These are phyloP conservation scores for Ornithoptera priamus DNA, from an alignment of 2,888 invertebrate genomes.

Conservation along the genomic window DNA sequence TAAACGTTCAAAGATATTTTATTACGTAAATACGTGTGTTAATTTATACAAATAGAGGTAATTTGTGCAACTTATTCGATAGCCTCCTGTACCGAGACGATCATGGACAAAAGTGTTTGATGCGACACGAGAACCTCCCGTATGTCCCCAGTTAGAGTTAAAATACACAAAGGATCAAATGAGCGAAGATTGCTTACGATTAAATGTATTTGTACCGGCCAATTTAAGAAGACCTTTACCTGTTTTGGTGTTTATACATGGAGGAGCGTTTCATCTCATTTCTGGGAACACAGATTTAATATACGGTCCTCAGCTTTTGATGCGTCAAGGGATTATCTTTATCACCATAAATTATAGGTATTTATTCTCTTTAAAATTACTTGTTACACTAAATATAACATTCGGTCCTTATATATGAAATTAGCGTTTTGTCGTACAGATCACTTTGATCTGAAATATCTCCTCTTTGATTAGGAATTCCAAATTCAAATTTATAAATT, in stretches of 20 bases:
- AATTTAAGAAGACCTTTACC: slow-evolving; percentile 33
- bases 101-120: slow-evolving; percentile 39
- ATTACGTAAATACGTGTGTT: too few species aligned
- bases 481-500: too few species aligned
- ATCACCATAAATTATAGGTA: slow-evolving; percentile 55
- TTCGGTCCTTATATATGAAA: too few species aligned
- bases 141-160: slow-evolving; percentile 39
- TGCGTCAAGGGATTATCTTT: slow-evolving; percentile 46
- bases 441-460: too few species aligned
- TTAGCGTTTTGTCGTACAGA: too few species aligned
- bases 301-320: slow-evolving; percentile 46
- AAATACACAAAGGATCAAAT: slow-evolving; percentile 35
- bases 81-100: slow-evolving; percentile 41
- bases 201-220: slow-evolving; percentile 43
- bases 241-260: slow-evolving; percentile 48
- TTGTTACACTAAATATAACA: not conserved
- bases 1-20: too few species aligned
- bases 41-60: too few species aligned
- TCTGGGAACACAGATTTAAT: slow-evolving; percentile 37
- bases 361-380: not conserved
- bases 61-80: not conserved
- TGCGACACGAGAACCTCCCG: slow-evolving; percentile 37
- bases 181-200: slow-evolving; percentile 43
- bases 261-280: slow-evolving; percentile 44
- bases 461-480: too few species aligned